These are phyloP conservation scores for Temnothorax ravouxi DNA, from an alignment of 2,888 invertebrate species.

Conservation along the genomic window DNA sequence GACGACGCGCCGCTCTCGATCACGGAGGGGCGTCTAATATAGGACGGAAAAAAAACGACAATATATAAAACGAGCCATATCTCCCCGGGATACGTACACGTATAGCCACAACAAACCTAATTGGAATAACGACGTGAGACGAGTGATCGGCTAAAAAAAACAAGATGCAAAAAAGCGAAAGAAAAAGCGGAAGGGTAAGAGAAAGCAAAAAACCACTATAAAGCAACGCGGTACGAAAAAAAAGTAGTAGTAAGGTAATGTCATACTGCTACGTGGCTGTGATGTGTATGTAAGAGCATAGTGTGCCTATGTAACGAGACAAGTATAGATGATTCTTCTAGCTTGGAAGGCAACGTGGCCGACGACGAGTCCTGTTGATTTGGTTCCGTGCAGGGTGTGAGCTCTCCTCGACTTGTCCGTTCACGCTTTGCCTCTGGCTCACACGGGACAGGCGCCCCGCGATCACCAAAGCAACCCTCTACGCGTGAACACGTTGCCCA, in stretches of 20 bases:
- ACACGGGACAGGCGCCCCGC: slow-evolving; percentile 1
- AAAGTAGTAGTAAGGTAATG: slow-evolving; percentile 66
- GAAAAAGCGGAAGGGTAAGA: slow-evolving; percentile 29
- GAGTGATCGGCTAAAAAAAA: slow-evolving; percentile 28
- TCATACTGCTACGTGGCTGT: slow-evolving; percentile 68
- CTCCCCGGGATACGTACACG: slow-evolving; percentile 36
- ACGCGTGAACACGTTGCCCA: neutral
- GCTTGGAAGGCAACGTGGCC: slow-evolving; percentile 76
- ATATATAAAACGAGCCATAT: slow-evolving; percentile 3
- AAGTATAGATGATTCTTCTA: slow-evolving; percentile 73
- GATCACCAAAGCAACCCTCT: neutral
- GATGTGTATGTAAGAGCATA: slow-evolving; percentile 56
- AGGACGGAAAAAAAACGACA: slow-evolving; percentile 23
- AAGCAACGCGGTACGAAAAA: slow-evolving; percentile 47
- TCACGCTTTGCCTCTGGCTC: slow-evolving; percentile 71
- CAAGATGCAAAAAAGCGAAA: slow-evolving; percentile 30
- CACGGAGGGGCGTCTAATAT: slow-evolving; percentile 17
- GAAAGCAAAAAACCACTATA: slow-evolving; percentile 8
- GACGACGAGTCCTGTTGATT: slow-evolving; percentile 85
- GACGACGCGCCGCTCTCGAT: slow-evolving; percentile 46
- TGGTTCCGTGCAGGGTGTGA: slow-evolving; percentile 86
- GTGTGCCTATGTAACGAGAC: slow-evolving; percentile 59
- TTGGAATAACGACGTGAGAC: slow-evolving; percentile 46
- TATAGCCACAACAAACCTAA: slow-evolving; percentile 46
- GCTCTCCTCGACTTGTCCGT: slow-evolving; percentile 79